Evolutionary conservation across 1,140 invertebrate genomes (phyloP).

Genomic region (Temnothorax longispinosus): DNA sequence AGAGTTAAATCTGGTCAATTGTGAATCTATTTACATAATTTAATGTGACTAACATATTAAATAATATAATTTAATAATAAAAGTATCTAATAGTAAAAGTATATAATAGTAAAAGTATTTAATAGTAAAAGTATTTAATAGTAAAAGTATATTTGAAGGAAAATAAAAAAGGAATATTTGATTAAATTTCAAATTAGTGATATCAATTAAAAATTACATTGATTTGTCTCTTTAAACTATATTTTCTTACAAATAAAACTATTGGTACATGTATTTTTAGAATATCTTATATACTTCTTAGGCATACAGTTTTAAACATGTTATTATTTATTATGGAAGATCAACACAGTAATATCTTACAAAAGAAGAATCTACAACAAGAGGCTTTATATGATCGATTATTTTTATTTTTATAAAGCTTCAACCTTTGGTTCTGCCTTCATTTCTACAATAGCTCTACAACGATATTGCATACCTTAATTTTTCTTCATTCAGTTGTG

Average conservation of each 20-base stretch:
- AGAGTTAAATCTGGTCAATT: background rate
- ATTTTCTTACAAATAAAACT: conserved; percentile 15
- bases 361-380: background rate
- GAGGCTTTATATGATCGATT: background rate
- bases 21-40: conserved; percentile 9
- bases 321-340: conserved; percentile 49
- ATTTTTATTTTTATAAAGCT: conserved; percentile 34
- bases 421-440: background rate
- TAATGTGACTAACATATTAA: conserved; percentile 5
- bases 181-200: background rate
- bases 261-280: conserved; percentile 18
- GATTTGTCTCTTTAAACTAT: background rate
- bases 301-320: conserved; percentile 20
- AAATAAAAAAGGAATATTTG: background rate
- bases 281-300: conserved; percentile 42
- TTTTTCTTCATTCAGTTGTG: background rate
- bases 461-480: conserved; percentile 13
- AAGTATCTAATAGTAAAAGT: background rate
- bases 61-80: background rate
- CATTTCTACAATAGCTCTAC: background rate
- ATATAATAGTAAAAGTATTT: no score
- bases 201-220: conserved; percentile 25
- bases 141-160: background rate
- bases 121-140: no score
- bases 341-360: background rate